Evolutionary conservation across 2,888 invertebrate genomes (phyloP).

Genomic region (Quadroppia sp.): DNA sequence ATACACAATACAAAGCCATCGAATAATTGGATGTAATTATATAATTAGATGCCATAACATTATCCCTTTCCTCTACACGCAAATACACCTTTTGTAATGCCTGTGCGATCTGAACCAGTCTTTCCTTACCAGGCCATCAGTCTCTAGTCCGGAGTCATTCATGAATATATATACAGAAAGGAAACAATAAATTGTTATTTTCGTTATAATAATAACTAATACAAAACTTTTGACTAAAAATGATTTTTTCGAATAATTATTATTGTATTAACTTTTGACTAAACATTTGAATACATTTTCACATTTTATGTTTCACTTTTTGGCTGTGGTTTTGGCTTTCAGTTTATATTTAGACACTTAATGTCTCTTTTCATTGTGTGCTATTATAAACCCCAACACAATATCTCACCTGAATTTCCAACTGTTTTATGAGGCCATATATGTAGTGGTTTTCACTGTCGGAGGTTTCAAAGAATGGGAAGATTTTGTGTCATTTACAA

Average conservation of each 20-base stretch:
- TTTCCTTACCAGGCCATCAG: not conserved
- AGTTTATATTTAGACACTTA: too few species aligned
- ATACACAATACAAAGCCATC: not conserved
- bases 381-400: not conserved
- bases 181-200: constrained; percentile 27
- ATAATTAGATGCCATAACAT: constrained; percentile 33
- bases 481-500: not conserved
- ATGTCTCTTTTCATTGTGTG: not conserved
- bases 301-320: too few species aligned
- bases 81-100: constrained; percentile 28
- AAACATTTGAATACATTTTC: too few species aligned
- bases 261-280: too few species aligned
- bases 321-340: too few species aligned
- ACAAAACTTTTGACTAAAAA: not conserved
- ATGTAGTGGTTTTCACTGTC: not conserved
- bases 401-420: constrained; percentile 3
- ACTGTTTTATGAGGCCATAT: not conserved
- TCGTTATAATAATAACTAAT: not conserved
- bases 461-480: not conserved
- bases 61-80: constrained; percentile 27
- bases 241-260: too few species aligned
- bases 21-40: constrained; percentile 34
- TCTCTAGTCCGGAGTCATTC: not conserved
- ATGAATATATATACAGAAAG: not conserved
- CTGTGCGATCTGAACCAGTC: not conserved